A percentile compares a stretch with the other conserved stretches of the same genome.
Conservation (phyloP, 2,797 vertebrate genomes). For the Mallotus villosus region DNA sequence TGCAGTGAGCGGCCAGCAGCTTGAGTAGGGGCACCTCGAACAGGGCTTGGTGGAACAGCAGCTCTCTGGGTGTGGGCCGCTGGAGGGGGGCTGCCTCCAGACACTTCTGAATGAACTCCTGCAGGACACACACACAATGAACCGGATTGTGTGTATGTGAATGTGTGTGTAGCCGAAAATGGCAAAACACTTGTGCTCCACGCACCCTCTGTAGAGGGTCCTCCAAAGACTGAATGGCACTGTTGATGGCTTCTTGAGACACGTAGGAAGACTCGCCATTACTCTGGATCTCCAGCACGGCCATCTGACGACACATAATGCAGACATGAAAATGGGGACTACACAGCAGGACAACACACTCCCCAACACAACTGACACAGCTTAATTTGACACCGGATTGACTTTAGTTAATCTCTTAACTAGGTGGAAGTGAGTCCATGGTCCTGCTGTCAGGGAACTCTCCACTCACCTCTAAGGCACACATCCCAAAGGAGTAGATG, state of each 20-base stretch:
- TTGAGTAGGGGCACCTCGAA: conserved; percentile 97
- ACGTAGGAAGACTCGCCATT: conserved; percentile 97
- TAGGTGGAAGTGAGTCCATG: no score
- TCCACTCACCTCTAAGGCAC: conserved; percentile 89
- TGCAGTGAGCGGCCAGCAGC: conserved; percentile 95
- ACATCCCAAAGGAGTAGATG: conserved; percentile 99
- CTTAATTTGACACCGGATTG: no score
- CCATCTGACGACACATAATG: conserved; percentile 80
- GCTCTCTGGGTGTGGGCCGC: conserved; percentile 92
- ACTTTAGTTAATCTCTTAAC: no score
- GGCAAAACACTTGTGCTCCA: background rate
- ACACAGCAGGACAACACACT: background rate
- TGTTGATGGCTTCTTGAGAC: conserved; percentile 98
- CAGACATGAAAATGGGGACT: background rate
- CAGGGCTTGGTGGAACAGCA: conserved; percentile 93
- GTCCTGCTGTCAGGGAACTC: no score
- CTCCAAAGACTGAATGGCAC: conserved; percentile 94
- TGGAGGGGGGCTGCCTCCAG: conserved; percentile 88
- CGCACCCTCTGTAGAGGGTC: conserved; percentile 81
- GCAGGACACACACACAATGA: conserved; percentile 7
- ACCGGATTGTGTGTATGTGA: background rate
- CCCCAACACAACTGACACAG: background rate
- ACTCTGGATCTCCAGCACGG: conserved; percentile 97
- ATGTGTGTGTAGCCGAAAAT: no score
- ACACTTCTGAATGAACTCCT: conserved; percentile 99